Percentiles rank a stretch among this genome's conserved stretches.
phyloP scores from a whole-genome alignment of 2,113 vertebrate species.

The Poeciliopsis turrubarensis region DNA sequence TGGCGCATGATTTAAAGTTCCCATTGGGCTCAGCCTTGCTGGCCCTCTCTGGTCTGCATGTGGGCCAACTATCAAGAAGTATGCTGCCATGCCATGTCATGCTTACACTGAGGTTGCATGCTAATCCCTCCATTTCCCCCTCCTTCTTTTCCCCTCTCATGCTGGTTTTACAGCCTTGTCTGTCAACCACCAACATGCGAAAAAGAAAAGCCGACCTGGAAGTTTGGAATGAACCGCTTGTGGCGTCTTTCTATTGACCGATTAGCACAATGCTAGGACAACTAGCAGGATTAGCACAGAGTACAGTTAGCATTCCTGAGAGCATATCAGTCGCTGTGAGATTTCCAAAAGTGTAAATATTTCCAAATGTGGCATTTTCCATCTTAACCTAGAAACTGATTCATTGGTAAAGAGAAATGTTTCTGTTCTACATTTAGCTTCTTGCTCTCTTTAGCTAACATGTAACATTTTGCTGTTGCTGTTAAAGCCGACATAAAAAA shows the following conservation, averaged over 20 bases:
- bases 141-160: slow-evolving; percentile 22
- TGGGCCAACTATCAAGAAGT: slow-evolving; percentile 29
- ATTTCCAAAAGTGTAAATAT: neutral
- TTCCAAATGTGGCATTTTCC: neutral
- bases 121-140: neutral
- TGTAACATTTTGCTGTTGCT: neutral
- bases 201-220: slow-evolving; percentile 2
- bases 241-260: too few relatives aligned
- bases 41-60: slow-evolving; percentile 54
- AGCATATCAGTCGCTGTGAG: neutral
- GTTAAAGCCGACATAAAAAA: neutral
- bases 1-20: slow-evolving; percentile 29
- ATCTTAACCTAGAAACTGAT: neutral
- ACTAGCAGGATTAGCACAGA: neutral
- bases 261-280: neutral
- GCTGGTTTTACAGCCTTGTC: slow-evolving; percentile 41
- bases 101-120: slow-evolving; percentile 66
- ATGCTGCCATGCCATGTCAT: slow-evolving; percentile 46
- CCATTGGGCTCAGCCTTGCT: slow-evolving; percentile 15
- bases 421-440: too few relatives aligned
- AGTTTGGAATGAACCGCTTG: slow-evolving; percentile 22
- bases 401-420: neutral
- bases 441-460: neutral
- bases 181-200: slow-evolving; percentile 50
- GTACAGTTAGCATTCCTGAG: neutral